Percentiles rank a stretch among this genome's conserved stretches.
These are phyloP conservation scores for Dasypogon diadema DNA, from an alignment of 2,888 invertebrate species.

Conservation along the genomic window DNA sequence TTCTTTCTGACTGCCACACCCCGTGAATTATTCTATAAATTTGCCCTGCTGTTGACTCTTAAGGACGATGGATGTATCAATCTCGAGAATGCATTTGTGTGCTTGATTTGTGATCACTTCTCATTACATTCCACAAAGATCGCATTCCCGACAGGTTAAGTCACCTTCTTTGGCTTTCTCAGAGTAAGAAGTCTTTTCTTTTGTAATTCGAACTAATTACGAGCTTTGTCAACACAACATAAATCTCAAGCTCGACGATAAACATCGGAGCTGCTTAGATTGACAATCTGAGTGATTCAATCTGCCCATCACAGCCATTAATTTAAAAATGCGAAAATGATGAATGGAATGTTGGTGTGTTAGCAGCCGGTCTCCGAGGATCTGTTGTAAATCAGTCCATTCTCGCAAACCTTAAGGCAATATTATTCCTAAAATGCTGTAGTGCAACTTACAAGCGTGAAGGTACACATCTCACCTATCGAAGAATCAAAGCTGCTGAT, in stretches of 20 bases:
- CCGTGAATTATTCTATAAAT: slow-evolving; percentile 28
- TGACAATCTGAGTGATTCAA: slow-evolving; percentile 43
- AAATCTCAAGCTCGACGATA: slow-evolving; percentile 2
- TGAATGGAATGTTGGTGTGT: slow-evolving; percentile 27
- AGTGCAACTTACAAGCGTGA: slow-evolving; percentile 19
- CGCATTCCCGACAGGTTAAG: background rate
- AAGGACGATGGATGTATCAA: slow-evolving; percentile 30
- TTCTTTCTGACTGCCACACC: slow-evolving; percentile 20
- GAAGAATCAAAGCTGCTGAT: slow-evolving; percentile 30
- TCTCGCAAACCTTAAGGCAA: slow-evolving; percentile 9
- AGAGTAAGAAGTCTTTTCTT: background rate
- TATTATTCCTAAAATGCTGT: slow-evolving; percentile 39
- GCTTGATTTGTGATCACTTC: slow-evolving; percentile 17
- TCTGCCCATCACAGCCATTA: slow-evolving; percentile 32
- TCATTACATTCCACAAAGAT: slow-evolving; percentile 3
- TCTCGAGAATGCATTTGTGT: slow-evolving; percentile 16
- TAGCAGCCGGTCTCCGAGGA: slow-evolving; percentile 20
- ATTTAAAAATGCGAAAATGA: slow-evolving; percentile 43
- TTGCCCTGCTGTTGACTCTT: slow-evolving; percentile 2
- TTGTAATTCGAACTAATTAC: slow-evolving; percentile 32
- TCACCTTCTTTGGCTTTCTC: slow-evolving; percentile 11
- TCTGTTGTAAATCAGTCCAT: background rate
- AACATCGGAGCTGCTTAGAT: background rate
- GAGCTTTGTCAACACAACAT: slow-evolving; percentile 39
- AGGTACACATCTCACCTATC: slow-evolving; percentile 20